These are phyloP conservation scores for Gobio gobio DNA, from an alignment of 2,113 vertebrate species.

Conservation along the genomic window DNA sequence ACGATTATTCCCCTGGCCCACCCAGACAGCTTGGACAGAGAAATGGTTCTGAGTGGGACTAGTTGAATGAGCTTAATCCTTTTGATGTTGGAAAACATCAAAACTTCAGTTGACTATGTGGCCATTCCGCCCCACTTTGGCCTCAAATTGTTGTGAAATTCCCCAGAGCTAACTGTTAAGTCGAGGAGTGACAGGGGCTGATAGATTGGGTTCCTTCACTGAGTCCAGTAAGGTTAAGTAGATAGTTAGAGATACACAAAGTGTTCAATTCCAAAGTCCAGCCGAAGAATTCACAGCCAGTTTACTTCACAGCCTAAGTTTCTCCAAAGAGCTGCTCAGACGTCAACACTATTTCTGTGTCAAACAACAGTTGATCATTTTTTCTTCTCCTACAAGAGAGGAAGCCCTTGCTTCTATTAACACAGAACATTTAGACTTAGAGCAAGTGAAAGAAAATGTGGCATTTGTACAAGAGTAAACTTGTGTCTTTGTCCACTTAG, in stretches of 20 bases:
- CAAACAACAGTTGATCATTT: background rate
- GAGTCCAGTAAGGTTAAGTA: conserved; percentile 2
- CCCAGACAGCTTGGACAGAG: conserved; percentile 37
- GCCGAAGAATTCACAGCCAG: background rate
- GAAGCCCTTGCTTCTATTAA: background rate
- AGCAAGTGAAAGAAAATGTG: background rate
- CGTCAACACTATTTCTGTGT: background rate
- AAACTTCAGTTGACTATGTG: conserved; percentile 10
- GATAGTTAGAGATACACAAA: conserved; percentile 1
- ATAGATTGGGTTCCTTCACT: conserved; percentile 16
- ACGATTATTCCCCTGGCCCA: conserved; percentile 31
- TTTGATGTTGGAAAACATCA: conserved; percentile 42
- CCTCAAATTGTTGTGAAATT: conserved; percentile 38
- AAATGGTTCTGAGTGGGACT: conserved; percentile 34
- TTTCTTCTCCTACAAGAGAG: background rate
- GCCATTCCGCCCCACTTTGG: conserved; percentile 23
- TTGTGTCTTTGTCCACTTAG: conserved; percentile 8
- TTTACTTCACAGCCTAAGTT: background rate
- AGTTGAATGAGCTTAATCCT: conserved; percentile 38
- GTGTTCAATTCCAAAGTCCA: background rate
- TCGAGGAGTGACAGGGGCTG: background rate
- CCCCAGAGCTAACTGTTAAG: conserved; percentile 26
- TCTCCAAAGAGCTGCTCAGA: background rate
- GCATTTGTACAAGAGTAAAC: background rate
- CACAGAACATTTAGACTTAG: background rate